Conservation (phyloP, 2,888 invertebrate species). For the Eulithis prunata region DNA sequence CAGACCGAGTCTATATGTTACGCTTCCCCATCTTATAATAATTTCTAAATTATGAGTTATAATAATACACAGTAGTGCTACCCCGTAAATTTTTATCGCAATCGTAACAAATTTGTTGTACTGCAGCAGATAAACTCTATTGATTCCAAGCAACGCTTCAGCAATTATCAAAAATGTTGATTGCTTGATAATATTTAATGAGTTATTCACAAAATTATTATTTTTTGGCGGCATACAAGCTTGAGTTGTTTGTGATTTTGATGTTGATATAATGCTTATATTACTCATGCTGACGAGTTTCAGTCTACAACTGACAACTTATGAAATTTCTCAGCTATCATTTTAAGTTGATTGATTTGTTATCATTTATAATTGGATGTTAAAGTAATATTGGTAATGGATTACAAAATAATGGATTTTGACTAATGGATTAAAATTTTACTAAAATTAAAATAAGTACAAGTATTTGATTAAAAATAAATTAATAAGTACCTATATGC, state of each 20-base stretch:
- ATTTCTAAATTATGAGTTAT: constrained; percentile 12
- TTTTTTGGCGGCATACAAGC: constrained; percentile 8
- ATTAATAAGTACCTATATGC: no score
- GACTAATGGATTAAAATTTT: no score
- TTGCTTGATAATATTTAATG: constrained; percentile 40
- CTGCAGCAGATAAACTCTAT: constrained; percentile 53
- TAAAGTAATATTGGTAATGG: no score
- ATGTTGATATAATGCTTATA: constrained; percentile 48
- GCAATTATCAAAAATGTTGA: constrained; percentile 47
- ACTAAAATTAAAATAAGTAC: no score
- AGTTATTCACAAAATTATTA: constrained; percentile 31
- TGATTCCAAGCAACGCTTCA: constrained; percentile 52
- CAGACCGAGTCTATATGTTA: background rate
- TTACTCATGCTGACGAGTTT: background rate
- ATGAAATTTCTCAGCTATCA: background rate
- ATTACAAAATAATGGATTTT: no score
- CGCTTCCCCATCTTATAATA: background rate
- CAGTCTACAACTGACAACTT: background rate
- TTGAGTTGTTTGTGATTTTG: constrained; percentile 46
- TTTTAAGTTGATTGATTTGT: constrained; percentile 3
- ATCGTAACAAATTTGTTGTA: constrained; percentile 39
- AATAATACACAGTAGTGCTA: constrained; percentile 5
- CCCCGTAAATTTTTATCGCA: constrained; percentile 32
- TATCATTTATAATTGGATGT: background rate
- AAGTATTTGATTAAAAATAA: no score